Evolutionary conservation across 2,797 vertebrate genomes (phyloP), one percentile per base, ranked within the genome.

Genomic region (Siniperca undulata): DNA sequence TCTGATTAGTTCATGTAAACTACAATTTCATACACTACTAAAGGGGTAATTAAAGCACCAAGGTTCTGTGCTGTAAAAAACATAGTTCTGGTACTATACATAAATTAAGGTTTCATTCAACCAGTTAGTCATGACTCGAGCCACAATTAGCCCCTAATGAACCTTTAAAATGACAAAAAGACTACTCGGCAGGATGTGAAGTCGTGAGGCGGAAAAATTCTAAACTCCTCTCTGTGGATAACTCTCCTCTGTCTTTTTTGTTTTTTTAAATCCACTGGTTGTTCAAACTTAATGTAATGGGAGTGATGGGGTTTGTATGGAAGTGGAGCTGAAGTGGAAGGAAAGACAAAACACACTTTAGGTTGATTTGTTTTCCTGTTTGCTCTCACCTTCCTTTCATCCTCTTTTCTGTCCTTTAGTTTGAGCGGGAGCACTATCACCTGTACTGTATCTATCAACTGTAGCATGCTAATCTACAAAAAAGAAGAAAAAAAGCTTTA

Each of bases 381-480:
- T 3, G 13, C 16, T 36, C 17, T 70, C 58, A 3, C n/a, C 48
- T 52, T 53, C 50, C 53, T 24, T 8, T 19, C n/a, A 3, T 64
- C 73, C n/a, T 74, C 71, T 58, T 30, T 9, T 44, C 46, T 68
- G 38, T 83, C 48, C 19, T 50, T 77, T n/a, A 2, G 34, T 61
- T 72, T 52, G 61, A 87, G 59, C 48, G 20, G 76, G 80, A 76
- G 70, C 78, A 67, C 77, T 68, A 55, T 85, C 89, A 81, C 74
- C 81, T 93, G 92, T 92, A 83, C 90, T 90, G 82, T 88, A 87
- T 71, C 70, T 88, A 87, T 71, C 70, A 16, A 77, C 87, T 89
- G 92, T 90, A 91, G 93, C 93, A 92, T 92, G 92, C 80, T 84
- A 60, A 81, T 44, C 66, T 70, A 67, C 46, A 78, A 83, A 74